These are phyloP conservation scores for Struthidea cinerea DNA, from an alignment of 2,113 vertebrate genomes.

Conservation along the genomic window DNA sequence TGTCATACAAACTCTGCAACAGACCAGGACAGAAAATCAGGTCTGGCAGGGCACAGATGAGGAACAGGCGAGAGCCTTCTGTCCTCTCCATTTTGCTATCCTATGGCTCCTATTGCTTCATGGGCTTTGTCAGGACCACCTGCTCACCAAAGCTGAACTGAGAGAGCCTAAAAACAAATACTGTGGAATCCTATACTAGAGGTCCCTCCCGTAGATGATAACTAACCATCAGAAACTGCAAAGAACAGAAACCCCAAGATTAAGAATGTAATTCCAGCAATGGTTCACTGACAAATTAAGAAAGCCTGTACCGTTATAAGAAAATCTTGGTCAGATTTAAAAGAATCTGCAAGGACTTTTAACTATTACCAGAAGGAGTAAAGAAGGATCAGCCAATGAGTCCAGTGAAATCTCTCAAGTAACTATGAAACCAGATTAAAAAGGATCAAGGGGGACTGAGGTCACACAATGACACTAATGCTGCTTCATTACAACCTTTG, in stretches of 20 bases:
- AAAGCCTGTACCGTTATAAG: neutral
- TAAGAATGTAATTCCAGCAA: neutral
- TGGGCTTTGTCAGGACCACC: neutral
- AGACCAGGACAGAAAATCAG: neutral
- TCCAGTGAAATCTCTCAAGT: neutral
- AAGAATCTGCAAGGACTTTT: neutral
- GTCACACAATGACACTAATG: neutral
- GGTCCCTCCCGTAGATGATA: neutral
- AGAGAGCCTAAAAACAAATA: neutral
- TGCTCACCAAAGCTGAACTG: neutral
- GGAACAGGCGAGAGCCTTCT: neutral
- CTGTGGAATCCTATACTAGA: neutral
- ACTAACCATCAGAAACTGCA: neutral
- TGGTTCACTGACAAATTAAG: neutral
- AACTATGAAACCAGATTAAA: neutral
- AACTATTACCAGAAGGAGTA: neutral
- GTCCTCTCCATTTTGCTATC: neutral
- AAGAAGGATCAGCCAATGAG: neutral
- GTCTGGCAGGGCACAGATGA: neutral
- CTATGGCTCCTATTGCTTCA: neutral
- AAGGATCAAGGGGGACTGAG: neutral
- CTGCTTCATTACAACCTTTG: neutral
- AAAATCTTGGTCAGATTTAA: neutral
- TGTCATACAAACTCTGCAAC: neutral
- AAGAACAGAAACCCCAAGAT: neutral